Evolutionary conservation across 2,797 vertebrate species (phyloP).

Genomic region (Poeciliopsis presidionis): DNA sequence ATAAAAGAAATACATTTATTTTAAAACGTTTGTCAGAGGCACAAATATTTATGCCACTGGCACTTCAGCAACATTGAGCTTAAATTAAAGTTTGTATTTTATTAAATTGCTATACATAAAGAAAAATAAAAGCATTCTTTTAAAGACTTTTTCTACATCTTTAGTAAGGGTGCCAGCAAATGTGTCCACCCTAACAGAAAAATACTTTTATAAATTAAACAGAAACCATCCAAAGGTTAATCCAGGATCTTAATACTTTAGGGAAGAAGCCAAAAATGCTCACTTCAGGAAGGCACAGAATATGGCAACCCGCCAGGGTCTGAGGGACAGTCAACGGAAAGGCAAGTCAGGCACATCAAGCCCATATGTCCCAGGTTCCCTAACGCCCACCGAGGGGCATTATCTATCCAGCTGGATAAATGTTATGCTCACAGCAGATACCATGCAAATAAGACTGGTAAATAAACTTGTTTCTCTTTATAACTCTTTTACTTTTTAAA

Average conservation of each 20-base stretch:
- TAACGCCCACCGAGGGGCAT: slow-evolving; percentile 27
- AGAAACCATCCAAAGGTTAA: slow-evolving; percentile 6
- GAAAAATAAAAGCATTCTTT: background rate
- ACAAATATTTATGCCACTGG: background rate
- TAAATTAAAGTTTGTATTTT: background rate
- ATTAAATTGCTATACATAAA: background rate
- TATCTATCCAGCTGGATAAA: slow-evolving; percentile 26
- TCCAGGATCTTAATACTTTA: background rate
- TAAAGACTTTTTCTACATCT: background rate
- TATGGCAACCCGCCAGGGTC: slow-evolving; percentile 40
- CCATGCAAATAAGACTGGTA: slow-evolving; percentile 5
- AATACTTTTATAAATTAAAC: background rate
- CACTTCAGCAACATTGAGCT: background rate
- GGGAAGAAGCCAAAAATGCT: slow-evolving; percentile 14
- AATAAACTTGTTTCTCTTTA: slow-evolving; percentile 8
- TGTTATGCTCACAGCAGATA: slow-evolving; percentile 31
- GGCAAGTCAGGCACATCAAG: slow-evolving; percentile 47
- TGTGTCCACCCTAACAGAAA: background rate
- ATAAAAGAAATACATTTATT: background rate
- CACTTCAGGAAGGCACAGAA: slow-evolving; percentile 29
- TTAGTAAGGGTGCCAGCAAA: background rate
- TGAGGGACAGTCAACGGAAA: slow-evolving; percentile 42
- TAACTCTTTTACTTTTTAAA: background rate
- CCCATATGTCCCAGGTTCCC: slow-evolving; percentile 54
- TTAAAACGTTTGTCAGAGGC: background rate